Conservation (phyloP, 2,113 vertebrate species). For the Scatophagus argus region DNA sequence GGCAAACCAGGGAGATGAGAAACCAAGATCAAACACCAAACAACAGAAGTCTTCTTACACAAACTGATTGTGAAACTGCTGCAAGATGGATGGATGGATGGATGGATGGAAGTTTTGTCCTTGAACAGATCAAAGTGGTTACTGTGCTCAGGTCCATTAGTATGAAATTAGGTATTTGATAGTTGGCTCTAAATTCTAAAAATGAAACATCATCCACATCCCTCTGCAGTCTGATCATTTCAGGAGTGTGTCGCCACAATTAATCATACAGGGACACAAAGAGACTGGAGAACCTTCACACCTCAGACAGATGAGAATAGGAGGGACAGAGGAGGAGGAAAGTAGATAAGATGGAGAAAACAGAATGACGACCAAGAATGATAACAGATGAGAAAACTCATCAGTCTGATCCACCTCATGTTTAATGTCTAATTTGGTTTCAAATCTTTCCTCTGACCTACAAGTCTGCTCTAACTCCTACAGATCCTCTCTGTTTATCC, state of each 20-base stretch:
- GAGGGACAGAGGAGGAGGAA: background rate
- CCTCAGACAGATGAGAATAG: conserved; percentile 9
- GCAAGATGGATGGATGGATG: too few species aligned
- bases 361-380: too few species aligned
- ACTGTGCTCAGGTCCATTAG: too few species aligned
- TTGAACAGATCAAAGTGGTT: too few species aligned
- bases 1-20: too few species aligned
- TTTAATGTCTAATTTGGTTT: background rate
- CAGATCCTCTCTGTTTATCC: background rate
- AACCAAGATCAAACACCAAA: too few species aligned
- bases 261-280: background rate
- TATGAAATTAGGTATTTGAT: too few species aligned
- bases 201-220: background rate
- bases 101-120: too few species aligned
- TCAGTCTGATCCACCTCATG: background rate
- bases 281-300: conserved; percentile 7
- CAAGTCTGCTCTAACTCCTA: background rate
- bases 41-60: too few species aligned
- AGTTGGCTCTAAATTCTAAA: too few species aligned
- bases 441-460: background rate
- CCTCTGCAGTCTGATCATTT: background rate
- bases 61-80: too few species aligned
- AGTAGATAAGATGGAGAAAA: background rate
- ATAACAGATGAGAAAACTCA: background rate
- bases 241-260: background rate